Evolutionary conservation across 2,113 vertebrate genomes (phyloP).

Genomic region (Zosterops borbonicus): DNA sequence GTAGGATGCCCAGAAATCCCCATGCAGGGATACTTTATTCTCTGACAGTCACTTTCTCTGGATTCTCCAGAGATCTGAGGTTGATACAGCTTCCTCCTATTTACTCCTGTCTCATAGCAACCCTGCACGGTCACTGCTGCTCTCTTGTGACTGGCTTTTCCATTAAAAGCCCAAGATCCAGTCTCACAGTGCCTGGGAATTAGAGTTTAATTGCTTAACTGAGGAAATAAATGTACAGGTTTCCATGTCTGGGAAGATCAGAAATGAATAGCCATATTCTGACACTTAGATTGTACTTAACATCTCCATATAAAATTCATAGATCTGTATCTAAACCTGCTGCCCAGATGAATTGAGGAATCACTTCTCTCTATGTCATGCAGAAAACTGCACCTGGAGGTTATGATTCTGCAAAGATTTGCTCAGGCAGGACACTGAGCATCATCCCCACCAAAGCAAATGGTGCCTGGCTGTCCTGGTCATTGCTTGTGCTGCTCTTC

Average conservation of each 20-base stretch:
- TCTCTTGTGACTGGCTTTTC: constrained; percentile 37
- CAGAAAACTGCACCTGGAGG: neutral
- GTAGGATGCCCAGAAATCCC: neutral
- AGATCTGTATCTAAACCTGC: neutral
- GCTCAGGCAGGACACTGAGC: neutral
- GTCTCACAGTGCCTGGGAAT: neutral
- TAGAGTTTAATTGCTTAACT: neutral
- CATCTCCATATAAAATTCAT: neutral
- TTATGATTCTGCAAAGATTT: neutral
- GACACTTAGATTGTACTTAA: neutral
- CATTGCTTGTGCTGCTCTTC: neutral
- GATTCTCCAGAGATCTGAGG: neutral
- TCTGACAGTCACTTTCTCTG: neutral
- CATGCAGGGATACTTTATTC: neutral
- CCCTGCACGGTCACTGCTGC: constrained; percentile 35
- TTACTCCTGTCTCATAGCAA: constrained; percentile 55
- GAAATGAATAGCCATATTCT: neutral
- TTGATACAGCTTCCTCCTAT: constrained; percentile 14
- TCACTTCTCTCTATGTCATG: neutral
- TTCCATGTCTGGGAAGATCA: neutral
- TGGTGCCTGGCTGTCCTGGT: neutral
- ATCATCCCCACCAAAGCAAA: neutral
- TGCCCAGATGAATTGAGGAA: neutral
- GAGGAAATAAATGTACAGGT: neutral
- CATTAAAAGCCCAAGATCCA: constrained; percentile 25